Base-by-base conservation (phyloP, 2,797 vertebrate species). In the Crenichthys baileyi region DNA sequence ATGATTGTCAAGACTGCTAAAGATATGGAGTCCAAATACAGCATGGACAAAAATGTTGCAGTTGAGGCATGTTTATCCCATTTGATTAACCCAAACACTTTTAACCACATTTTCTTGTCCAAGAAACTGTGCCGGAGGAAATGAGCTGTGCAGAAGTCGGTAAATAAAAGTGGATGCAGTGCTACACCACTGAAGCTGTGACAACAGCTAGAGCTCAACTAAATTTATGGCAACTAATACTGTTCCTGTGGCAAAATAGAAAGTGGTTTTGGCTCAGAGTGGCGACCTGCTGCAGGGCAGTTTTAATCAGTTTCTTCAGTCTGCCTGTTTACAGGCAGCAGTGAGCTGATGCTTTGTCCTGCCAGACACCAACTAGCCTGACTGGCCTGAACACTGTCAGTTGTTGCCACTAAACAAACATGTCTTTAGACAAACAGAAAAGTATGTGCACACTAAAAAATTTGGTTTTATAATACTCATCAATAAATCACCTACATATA, bases 241-340 rank as follows among this genome's bases (percentile, higher is more conserved):
- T 67, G 22, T 41, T 67, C 36, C 63, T 41, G 63, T 41, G 63
- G 63, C 63, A 67, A 22, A 67, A 22, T 11, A 9, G 63, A 67
- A 24, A 67, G 63, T 67, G 36, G 63, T 67, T 67, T 67, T 67
- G 63, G 63, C 20, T 41, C 9, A 67, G 36, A 67, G 63, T 5
- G 36, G 63, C 20, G 1, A 11, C 18, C 63, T 41, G 36, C 63
- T 67, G 63, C 5, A 31, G 26, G 63, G 63, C 63, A 41, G 39
- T 67, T 65, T 67, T 67, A 67, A 67, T 67, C 63, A 67, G 31
- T 67, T 67, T 39, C 36, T 18, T 65, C 7, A 3, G 16, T 20
- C 61, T 39, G 61, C 61, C 61, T 39, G 36, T 31, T 63, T 63
- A 36, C 7, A 9, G 2, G 60, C 29, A 36, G 60, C 29, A 36